Conservation (phyloP, 2,113 vertebrate genomes). For the Silurus glanis region DNA sequence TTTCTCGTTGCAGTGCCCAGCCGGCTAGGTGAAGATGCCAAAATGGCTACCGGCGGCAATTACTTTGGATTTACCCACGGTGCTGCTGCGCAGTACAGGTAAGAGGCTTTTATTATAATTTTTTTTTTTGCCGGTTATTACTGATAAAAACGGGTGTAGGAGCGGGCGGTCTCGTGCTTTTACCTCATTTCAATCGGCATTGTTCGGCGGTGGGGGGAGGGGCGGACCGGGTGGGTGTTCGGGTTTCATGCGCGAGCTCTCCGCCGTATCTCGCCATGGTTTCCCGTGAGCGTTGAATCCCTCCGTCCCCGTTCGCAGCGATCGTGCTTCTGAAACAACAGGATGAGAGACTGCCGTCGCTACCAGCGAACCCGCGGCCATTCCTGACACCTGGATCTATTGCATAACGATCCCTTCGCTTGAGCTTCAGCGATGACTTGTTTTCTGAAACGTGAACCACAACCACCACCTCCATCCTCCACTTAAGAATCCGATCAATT, state of each 20-base stretch:
- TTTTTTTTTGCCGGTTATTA: background rate
- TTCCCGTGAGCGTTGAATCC: background rate
- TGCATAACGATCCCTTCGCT: background rate
- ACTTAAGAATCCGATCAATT: background rate
- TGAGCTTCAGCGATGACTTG: background rate
- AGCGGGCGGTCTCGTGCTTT: background rate
- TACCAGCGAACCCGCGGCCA: background rate
- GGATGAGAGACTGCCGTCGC: no score
- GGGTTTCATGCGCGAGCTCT: background rate
- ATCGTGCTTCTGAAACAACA: no score
- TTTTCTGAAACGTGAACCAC: background rate
- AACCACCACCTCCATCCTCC: background rate
- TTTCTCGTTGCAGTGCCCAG: constrained; percentile 88
- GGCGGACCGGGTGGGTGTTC: constrained; percentile 15
- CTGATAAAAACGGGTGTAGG: background rate
- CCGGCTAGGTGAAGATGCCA: constrained; percentile 99
- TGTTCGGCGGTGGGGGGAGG: constrained; percentile 65
- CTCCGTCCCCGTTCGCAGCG: no score
- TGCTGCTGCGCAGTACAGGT: constrained; percentile 96
- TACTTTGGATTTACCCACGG: constrained; percentile 99
- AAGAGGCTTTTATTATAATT: constrained; percentile 35
- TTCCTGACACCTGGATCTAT: background rate
- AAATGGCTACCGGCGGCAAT: constrained; percentile 99
- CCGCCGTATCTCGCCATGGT: background rate
- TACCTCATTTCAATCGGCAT: constrained; percentile 43